Conservation (phyloP, 1,140 invertebrate genomes). For the Sipha flava region DNA sequence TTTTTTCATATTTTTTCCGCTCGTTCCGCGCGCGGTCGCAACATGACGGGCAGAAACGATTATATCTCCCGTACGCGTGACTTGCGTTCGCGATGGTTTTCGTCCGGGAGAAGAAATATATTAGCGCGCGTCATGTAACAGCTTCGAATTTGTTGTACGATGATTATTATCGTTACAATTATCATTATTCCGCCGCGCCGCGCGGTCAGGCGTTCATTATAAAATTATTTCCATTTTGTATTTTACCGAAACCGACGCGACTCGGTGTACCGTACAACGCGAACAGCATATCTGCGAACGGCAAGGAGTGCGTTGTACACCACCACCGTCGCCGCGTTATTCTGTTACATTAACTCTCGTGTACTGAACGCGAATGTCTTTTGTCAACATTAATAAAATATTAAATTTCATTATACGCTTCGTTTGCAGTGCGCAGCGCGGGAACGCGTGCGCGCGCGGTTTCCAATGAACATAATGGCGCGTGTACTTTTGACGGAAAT, state of each 20-base stretch:
- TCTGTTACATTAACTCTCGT: background rate
- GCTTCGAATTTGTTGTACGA: background rate
- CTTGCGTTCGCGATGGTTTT: background rate
- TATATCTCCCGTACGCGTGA: background rate
- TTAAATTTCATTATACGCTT: slow-evolving; percentile 4
- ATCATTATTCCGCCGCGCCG: background rate
- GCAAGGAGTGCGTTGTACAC: no score
- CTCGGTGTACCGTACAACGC: no score
- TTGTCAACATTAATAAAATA: background rate
- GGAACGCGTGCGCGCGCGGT: background rate
- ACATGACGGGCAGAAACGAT: background rate
- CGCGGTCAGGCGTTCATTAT: background rate
- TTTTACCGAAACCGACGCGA: background rate
- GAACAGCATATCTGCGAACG: no score
- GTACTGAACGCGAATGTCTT: background rate
- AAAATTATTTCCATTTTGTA: background rate
- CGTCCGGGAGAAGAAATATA: background rate
- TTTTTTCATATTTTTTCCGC: background rate
- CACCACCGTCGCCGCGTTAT: no score
- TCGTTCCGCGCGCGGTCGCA: background rate
- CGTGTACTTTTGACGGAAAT: background rate
- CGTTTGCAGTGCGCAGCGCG: background rate
- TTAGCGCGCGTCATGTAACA: background rate
- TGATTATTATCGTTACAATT: background rate
- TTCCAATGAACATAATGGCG: background rate